Evolutionary conservation across 2,888 invertebrate species (phyloP), one percentile per base, ranked within the genome.

Genomic region (Bhutanitis thaidina): DNA sequence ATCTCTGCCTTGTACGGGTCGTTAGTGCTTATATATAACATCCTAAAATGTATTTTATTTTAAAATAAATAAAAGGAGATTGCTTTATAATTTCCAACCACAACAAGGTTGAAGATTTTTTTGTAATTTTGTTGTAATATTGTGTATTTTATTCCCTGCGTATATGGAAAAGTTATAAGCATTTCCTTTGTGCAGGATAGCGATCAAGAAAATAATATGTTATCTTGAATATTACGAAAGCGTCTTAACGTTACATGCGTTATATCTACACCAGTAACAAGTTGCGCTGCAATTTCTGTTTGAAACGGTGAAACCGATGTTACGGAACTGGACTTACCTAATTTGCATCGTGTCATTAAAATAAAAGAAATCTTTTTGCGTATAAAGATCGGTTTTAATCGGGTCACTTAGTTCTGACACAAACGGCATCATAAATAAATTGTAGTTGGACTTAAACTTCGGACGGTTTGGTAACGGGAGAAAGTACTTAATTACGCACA

Each of bases 401-500:
- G 35, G 36, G 41, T 5, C 34, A 15, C 41, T 36, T 27, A 1
- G 27, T 27, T 27, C 8, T 8, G 8, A 7, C 27, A 4, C 29
- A 29, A 48, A 34, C 14, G 47, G 27, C 34, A 13, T 14, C 47
- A 47, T 47, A 49, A 49, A 45, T 44, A 40, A 39, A 35, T n/a
- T 15, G 32, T 15, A 20, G 20, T 30, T 41, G 25, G 16, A 20
- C 27, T 37, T 52, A 41, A 46, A 43, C 51, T 27, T 5, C 37
- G 25, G 37, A 15, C 45, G 27, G 46, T 47, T 52, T 27, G 46
- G 52, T 52, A 46, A 46, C 46, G 40, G 46, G 50, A 27, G 52
- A 52, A 52, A 52, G 52, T 43, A 12, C 8, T 37, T 46, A 46
- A 46, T 52, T 52, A 43, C 52, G 41, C 46, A 30, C 37, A n/a